A percentile compares a stretch with the other conserved stretches of the same genome.
These are phyloP conservation scores for Rhopalosiphum padi DNA, from an alignment of 1,140 invertebrate species.

Conservation along the genomic window DNA sequence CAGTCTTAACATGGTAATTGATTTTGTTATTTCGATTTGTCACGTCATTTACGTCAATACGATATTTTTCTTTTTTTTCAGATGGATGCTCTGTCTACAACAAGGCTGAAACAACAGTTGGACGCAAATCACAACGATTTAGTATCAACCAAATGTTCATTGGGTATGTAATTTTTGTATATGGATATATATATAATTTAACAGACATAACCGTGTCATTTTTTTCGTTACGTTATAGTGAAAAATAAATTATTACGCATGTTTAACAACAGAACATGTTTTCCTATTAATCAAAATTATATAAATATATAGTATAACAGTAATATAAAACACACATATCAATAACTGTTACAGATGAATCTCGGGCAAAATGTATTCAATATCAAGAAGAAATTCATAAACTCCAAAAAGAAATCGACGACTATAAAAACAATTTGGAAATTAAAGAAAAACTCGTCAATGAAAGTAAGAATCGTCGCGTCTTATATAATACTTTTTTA, in stretches of 20 bases:
- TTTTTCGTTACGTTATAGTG: not conserved
- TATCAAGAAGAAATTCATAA: conserved; percentile 42
- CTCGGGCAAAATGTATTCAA: conserved; percentile 15
- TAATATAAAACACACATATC: not conserved
- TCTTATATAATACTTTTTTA: not conserved
- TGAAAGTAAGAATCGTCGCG: not conserved
- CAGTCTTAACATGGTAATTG: conserved; percentile 28
- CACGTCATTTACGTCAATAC: not conserved
- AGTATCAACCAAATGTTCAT: conserved; percentile 65
- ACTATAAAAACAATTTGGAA: conserved; percentile 22
- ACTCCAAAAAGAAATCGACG: not conserved
- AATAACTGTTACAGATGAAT: conserved; percentile 25
- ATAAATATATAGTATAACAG: not conserved
- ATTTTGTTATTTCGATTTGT: not conserved
- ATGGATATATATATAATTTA: not conserved
- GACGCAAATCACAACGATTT: conserved; percentile 66
- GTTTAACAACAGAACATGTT: not conserved
- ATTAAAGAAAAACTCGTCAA: conserved; percentile 23
- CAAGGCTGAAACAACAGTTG: conserved; percentile 67
- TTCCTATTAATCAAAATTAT: not conserved
- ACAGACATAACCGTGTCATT: not conserved
- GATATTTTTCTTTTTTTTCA: conserved; percentile 63
- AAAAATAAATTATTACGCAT: not conserved
- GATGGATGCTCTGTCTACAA: conserved; percentile 70
- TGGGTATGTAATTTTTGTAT: conserved; percentile 62